A percentile compares a stretch with the other conserved stretches of the same genome.
These are phyloP conservation scores for Drosophila tsacasi DNA, from an alignment of 1,140 invertebrate genomes.

Conservation along the genomic window DNA sequence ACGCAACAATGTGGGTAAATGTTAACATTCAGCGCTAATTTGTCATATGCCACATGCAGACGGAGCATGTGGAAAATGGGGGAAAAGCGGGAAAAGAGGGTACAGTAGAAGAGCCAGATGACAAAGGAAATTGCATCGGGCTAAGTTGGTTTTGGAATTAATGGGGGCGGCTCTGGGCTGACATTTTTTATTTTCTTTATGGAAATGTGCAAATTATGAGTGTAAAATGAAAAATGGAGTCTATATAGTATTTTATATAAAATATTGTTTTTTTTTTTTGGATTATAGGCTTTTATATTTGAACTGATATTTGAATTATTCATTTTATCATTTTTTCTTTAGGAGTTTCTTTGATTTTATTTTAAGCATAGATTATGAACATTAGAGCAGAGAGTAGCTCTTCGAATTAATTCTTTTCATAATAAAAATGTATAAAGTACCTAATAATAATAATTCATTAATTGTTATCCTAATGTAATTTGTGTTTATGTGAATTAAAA, in stretches of 20 bases:
- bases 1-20: slow-evolving; percentile 76
- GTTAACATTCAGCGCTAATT: slow-evolving; percentile 81
- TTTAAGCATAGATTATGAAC: too few relatives aligned
- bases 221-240: background rate
- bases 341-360: background rate
- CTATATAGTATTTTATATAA: background rate
- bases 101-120: background rate
- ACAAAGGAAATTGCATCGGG: slow-evolving; percentile 24
- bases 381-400: too few relatives aligned
- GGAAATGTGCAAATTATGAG: background rate
- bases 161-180: background rate
- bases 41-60: slow-evolving; percentile 59
- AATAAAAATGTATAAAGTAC: too few relatives aligned
- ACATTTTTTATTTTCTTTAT: background rate
- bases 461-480: background rate
- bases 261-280: background rate
- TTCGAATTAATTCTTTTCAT: too few relatives aligned
- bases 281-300: background rate
- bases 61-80: slow-evolving; percentile 7
- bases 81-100: background rate
- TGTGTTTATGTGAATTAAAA: too few relatives aligned
- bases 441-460: too few relatives aligned
- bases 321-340: background rate
- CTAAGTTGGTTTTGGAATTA: slow-evolving; percentile 14
- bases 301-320: too few relatives aligned